phyloP scores from a whole-genome alignment of 2,797 vertebrate species.

The Sebastes itinus region DNA sequence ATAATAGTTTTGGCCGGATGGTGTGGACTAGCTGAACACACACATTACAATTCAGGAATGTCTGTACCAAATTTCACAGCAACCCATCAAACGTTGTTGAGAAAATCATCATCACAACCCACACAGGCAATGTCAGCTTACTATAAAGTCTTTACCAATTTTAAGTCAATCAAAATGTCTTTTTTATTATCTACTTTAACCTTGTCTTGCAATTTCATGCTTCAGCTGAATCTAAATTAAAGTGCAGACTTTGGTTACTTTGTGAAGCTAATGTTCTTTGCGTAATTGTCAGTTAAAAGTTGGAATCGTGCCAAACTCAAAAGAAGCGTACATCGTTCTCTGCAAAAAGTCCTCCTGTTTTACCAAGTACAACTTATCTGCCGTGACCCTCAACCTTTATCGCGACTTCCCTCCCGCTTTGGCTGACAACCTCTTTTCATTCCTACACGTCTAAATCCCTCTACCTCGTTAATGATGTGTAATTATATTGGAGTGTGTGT shows the following conservation, averaged over 20 bases:
- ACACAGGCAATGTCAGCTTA: not conserved
- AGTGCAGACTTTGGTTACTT: slow-evolving; percentile 38
- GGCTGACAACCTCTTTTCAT: slow-evolving; percentile 37
- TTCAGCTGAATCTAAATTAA: slow-evolving; percentile 53
- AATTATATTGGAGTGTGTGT: slow-evolving; percentile 68
- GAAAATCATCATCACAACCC: not conserved
- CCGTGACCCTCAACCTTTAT: slow-evolving; percentile 33
- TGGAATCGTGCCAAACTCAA: slow-evolving; percentile 29
- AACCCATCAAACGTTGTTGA: not conserved
- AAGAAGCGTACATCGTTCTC: not conserved
- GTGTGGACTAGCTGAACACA: not conserved
- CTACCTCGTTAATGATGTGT: slow-evolving; percentile 64
- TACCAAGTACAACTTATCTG: slow-evolving; percentile 24
- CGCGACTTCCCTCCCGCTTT: slow-evolving; percentile 6
- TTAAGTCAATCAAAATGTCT: slow-evolving; percentile 30
- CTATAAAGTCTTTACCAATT: slow-evolving; percentile 14
- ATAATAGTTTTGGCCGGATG: not conserved
- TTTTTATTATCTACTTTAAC: slow-evolving; percentile 34
- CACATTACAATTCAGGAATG: not conserved
- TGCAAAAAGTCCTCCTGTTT: not conserved
- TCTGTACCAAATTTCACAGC: not conserved
- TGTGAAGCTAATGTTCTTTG: slow-evolving; percentile 23
- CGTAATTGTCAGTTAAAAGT: slow-evolving; percentile 36
- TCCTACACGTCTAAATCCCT: slow-evolving; percentile 40
- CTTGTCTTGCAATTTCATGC: slow-evolving; percentile 57